Evolutionary conservation across 1,140 invertebrate genomes (phyloP).

Genomic region (Stegodyphus dumicola): DNA sequence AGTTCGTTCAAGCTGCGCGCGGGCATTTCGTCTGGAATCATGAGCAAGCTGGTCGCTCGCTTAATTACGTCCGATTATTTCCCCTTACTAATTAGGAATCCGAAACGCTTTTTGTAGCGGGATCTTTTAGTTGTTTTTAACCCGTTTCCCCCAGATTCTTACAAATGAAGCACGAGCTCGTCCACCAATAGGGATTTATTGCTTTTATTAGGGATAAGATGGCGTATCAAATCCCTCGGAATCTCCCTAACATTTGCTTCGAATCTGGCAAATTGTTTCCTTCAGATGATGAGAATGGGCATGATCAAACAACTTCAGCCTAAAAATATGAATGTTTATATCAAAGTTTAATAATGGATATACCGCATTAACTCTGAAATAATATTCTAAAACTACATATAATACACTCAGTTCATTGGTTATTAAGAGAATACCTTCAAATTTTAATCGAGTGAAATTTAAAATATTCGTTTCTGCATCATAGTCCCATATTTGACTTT

Average conservation of each 20-base stretch:
- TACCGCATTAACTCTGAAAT: too few species aligned
- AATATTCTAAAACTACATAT: too few species aligned
- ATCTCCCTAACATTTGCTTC: not conserved
- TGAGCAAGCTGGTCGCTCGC: constrained; percentile 22
- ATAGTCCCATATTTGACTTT: too few species aligned
- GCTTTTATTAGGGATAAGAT: not conserved
- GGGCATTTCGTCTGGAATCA: constrained; percentile 11
- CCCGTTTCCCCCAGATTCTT: not conserved
- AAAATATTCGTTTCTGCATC: too few species aligned
- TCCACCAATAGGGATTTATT: not conserved
- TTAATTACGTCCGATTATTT: constrained; percentile 42
- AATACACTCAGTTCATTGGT: too few species aligned
- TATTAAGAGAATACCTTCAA: too few species aligned
- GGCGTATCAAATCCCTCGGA: not conserved
- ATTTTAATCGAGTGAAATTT: too few species aligned
- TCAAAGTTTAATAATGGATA: too few species aligned
- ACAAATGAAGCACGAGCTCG: not conserved
- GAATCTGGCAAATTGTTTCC: too few species aligned
- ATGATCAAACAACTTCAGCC: too few species aligned
- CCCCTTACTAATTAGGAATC: constrained; percentile 43
- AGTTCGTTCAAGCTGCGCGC: not conserved
- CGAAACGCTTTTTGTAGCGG: constrained; percentile 23
- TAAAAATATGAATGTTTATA: too few species aligned
- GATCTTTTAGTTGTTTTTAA: constrained; percentile 28
- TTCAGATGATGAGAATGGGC: too few species aligned